Base-by-base conservation (phyloP, 2,113 vertebrate species). In the Symphodus melops region DNA sequence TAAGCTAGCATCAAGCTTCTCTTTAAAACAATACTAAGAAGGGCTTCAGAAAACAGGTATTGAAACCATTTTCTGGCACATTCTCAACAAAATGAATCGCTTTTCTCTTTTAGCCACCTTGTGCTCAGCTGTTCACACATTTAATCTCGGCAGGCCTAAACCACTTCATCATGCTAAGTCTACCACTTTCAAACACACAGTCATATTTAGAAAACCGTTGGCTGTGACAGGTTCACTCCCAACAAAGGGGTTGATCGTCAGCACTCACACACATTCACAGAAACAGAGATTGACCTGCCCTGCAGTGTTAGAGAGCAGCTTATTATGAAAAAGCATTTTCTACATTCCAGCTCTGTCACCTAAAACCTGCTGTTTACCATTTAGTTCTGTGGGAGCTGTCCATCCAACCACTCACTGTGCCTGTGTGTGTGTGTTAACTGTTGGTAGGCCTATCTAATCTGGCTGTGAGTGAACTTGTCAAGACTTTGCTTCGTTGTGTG, bases 301-400 rank as follows among this genome's bases (percentile, higher is more conserved):
- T 81, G 61, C 56, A 69, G 88, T 68, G 61, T 68, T 65, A 56
- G 59, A 56, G 75, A 79, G 80, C 64, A 83, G 66, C 83, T 86
- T 82, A 68, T 87, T 86, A 81, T 85, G 79, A 86, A 88, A 82
- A 72, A 83, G 71, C 84, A 83, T 89, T 89, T 91, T 91, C 82
- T 23, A 62, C 87, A 91, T 92, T 91, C 87, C 87, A 74, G 67
- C 20, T 61, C 16, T 77, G 89, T 91, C 88, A 89, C 79, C 69
- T 84, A 84, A 88, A 90, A 88, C 88, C 77, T 84, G 72, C 51
- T 90, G 86, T 90, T 90, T 88, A 87, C 75, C 75, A 60, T 60
- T 75, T 59, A 75, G 73, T 79, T 61, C 82, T 83, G 86, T 83
- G 74, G 74, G 84, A 90, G 82, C 82, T 76, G 91, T 86, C 76